Evolutionary conservation across 2,113 vertebrate species (phyloP).

Genomic region (Forbesichthys papilliferus): DNA sequence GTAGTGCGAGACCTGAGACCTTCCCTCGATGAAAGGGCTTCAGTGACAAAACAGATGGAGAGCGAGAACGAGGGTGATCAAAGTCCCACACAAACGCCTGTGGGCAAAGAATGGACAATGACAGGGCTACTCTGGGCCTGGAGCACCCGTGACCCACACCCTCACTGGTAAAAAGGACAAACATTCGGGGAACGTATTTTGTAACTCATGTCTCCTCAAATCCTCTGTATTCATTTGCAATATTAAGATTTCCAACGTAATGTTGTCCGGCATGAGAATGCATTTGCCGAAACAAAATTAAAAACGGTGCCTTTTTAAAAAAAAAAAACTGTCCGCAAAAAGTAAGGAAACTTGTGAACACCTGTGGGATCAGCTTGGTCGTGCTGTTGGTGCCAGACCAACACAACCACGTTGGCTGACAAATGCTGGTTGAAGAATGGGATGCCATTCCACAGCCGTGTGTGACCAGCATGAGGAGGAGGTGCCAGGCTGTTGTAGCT

Average conservation of each 20-base stretch:
- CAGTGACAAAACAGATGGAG: slow-evolving; percentile 7
- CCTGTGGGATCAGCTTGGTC: too few relatives aligned
- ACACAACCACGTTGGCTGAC: too few relatives aligned
- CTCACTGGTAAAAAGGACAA: neutral
- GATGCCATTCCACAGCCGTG: too few relatives aligned
- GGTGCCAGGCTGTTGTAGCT: too few relatives aligned
- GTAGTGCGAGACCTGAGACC: slow-evolving; percentile 47
- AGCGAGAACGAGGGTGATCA: neutral
- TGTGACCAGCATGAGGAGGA: too few relatives aligned
- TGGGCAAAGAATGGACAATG: neutral
- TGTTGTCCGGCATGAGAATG: neutral
- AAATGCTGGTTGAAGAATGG: too few relatives aligned
- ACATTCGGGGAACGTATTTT: neutral
- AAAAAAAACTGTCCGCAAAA: neutral
- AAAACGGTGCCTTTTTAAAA: neutral
- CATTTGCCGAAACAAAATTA: neutral
- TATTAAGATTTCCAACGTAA: neutral
- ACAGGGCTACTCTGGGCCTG: neutral
- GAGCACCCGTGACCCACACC: neutral
- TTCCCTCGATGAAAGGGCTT: slow-evolving; percentile 18
- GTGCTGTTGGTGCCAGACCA: too few relatives aligned
- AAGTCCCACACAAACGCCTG: neutral
- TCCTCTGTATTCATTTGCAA: neutral
- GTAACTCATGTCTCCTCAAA: neutral
- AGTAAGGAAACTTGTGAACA: too few relatives aligned